Evolutionary conservation across 1,140 invertebrate species (phyloP).

Genomic region (Drosophila kanapiae): DNA sequence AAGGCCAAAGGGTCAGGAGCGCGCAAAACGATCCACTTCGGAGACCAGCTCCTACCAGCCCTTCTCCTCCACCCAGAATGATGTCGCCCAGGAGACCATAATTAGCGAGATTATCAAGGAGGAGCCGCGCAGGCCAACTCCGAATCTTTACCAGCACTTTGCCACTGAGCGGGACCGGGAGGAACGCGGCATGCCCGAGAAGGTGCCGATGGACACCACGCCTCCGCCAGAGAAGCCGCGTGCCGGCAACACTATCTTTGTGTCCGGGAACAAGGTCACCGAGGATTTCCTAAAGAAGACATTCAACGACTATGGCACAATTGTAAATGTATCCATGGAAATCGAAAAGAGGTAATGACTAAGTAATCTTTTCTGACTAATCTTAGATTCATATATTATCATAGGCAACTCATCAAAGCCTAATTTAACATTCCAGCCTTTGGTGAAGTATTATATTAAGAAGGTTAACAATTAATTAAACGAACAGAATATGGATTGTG

Average conservation of each 20-base stretch:
- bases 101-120: conserved; percentile 83
- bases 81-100: conserved; percentile 84
- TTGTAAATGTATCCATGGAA: conserved; percentile 96
- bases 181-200: conserved; percentile 86
- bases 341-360: conserved; percentile 93
- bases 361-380: no score
- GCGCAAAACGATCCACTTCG: conserved; percentile 90
- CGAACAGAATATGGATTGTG: neutral
- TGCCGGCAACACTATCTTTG: conserved; percentile 94
- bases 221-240: conserved; percentile 88
- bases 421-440: no score
- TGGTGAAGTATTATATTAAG: no score
- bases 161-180: conserved; percentile 89
- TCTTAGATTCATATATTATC: no score
- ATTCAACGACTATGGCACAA: conserved; percentile 92
- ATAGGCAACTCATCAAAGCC: no score
- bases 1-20: conserved; percentile 90
- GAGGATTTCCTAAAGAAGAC: conserved; percentile 93
- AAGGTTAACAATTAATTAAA: neutral
- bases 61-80: conserved; percentile 92
- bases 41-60: conserved; percentile 94
- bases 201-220: conserved; percentile 74
- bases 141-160: conserved; percentile 96
- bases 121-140: conserved; percentile 87
- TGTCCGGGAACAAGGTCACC: conserved; percentile 92